phyloP scores from a whole-genome alignment of 1,140 invertebrate species.

The Temnothorax nylanderi region DNA sequence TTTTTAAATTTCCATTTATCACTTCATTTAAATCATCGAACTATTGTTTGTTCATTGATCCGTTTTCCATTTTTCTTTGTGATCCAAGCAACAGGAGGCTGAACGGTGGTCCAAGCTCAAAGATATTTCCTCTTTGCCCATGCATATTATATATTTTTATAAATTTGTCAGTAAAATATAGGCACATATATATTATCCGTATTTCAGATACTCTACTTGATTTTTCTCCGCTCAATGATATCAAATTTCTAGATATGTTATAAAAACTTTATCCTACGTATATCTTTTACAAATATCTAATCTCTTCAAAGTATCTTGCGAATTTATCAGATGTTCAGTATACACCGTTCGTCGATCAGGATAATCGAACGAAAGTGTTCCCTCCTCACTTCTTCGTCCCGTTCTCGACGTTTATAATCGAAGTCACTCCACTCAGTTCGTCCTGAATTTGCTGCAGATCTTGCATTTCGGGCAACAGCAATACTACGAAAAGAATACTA shows the following conservation, averaged over 20 bases:
- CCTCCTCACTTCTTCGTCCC: constrained; percentile 55
- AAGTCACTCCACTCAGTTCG: constrained; percentile 86
- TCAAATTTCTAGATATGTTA: background rate
- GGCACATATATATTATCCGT: background rate
- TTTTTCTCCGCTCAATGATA: background rate
- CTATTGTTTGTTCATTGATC: background rate
- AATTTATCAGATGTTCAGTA: background rate
- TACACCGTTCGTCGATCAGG: background rate
- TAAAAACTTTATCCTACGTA: background rate
- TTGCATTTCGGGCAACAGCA: constrained; percentile 93
- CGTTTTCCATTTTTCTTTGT: background rate
- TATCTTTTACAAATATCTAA: background rate
- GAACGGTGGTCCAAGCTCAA: background rate
- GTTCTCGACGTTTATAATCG: background rate
- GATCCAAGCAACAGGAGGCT: background rate
- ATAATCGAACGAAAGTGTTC: background rate
- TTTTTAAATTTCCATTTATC: background rate
- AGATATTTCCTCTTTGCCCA: background rate
- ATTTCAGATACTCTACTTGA: background rate
- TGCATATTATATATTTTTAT: background rate
- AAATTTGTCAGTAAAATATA: constrained; percentile 37
- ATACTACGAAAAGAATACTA: constrained; percentile 87
- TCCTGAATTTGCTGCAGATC: constrained; percentile 92
- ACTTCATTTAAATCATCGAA: background rate
- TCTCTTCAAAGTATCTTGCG: background rate